Evolutionary conservation across 2,888 invertebrate species (phyloP).

Genomic region (Lamellibrachia satsuma): DNA sequence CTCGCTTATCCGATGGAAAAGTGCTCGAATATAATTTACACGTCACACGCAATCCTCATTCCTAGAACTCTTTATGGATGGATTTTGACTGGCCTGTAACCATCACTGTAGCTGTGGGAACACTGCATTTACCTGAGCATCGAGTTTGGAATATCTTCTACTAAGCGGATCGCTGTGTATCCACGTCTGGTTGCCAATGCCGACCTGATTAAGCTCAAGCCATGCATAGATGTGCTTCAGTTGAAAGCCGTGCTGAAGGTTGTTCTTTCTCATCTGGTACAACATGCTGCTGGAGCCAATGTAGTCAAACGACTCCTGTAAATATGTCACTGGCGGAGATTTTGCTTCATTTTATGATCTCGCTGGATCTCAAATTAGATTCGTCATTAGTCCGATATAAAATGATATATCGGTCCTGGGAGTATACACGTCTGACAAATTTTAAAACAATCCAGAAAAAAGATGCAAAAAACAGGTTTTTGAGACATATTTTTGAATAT

Average conservation of each 20-base stretch:
- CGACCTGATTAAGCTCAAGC: background rate
- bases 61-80: too few species aligned
- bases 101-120: too few species aligned
- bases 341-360: background rate
- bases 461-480: too few species aligned
- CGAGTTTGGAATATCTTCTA: background rate
- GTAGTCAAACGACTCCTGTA: conserved; percentile 87
- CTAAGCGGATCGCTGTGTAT: conserved; percentile 57
- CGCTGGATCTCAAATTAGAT: background rate
- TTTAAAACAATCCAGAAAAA: too few species aligned
- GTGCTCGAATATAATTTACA: too few species aligned
- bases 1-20: too few species aligned
- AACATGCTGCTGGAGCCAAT: conserved; percentile 93
- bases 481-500: too few species aligned
- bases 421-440: too few species aligned
- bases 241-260: conserved; percentile 66
- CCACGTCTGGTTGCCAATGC: conserved; percentile 45
- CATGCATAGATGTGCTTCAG: background rate
- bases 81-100: too few species aligned
- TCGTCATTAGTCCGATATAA: too few species aligned
- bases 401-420: too few species aligned
- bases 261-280: conserved; percentile 79
- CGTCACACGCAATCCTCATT: too few species aligned
- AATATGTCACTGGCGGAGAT: conserved; percentile 24
- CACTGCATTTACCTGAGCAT: background rate